Evolutionary conservation across 92 coral and sea anemone genomes (phyloP), one percentile per base, ranked within the genome.

Genomic region (Siderastrea siderea): DNA sequence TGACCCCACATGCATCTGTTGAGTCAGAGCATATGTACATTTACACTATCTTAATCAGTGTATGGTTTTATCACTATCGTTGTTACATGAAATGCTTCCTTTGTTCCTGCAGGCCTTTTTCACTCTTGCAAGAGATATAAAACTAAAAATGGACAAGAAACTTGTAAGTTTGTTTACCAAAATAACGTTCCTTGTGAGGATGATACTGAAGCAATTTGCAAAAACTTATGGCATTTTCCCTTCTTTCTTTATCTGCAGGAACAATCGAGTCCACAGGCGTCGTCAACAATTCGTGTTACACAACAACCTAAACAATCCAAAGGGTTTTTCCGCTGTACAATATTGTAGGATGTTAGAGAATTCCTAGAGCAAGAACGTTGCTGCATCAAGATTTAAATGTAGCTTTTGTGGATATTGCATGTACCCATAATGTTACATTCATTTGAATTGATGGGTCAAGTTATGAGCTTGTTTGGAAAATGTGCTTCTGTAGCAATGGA

Each of bases 71-170:
- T 26, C 38, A 26, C 38, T 26, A 26, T 26, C 38, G 0, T 26
- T 61, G 45, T 3, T 3, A 19, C 70, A 65, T 38, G 19, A 15
- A n/a, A 7, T 72, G 8, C 16, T 52, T 51, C 19, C 9, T 19
- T 69, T 82, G 14, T 38, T 68, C 67, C 61, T 26, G 17, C 81
- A 95, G 95, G 99, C 99, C 45, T 97, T 97, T 87, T 97, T 95
- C 81, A 96, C 96, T 47, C 92, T 97, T 58, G 99, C 99, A 58
- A 93, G 99, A 91, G 99, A 97, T 81, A 97, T 97, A 54, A 97
- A 97, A 89, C 90, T 94, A 61, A 97, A 97, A 91, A 97, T 95
- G 99, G 99, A 97, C 93, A 97, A 94, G 84, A 97, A 97, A 90
- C 93, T 97, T 71, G 99, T 97, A 87, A 89, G 98, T 90, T 72